phyloP scores from a whole-genome alignment of 2,888 invertebrate species.

The Piscicola geometra region DNA sequence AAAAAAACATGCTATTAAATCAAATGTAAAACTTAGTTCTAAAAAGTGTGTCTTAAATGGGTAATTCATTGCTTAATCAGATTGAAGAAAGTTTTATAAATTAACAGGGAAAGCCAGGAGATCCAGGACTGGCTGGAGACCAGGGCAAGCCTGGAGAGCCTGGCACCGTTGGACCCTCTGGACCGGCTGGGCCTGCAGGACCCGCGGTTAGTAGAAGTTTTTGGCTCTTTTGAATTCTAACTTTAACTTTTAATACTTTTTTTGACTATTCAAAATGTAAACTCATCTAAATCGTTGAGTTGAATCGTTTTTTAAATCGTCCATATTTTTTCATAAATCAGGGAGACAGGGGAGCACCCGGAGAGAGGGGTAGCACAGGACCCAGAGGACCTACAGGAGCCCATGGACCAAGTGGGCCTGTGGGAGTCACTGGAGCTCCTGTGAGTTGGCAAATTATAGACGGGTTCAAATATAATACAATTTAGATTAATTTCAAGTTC shows the following conservation, averaged over 20 bases:
- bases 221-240: not conserved
- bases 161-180: conserved; percentile 56
- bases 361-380: conserved; percentile 63
- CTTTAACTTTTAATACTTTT: not conserved
- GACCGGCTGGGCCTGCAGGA: conserved; percentile 71
- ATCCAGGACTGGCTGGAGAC: conserved; percentile 33
- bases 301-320: too few species aligned
- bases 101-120: conserved; percentile 36
- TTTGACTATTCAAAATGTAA: not conserved
- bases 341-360: conserved; percentile 38
- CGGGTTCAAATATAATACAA: too few species aligned
- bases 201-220: conserved; percentile 57
- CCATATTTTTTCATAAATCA: conserved; percentile 2
- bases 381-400: conserved; percentile 72
- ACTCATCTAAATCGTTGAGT: not conserved
- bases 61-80: too few species aligned
- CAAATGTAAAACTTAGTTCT: too few species aligned
- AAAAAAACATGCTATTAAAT: too few species aligned
- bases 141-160: conserved; percentile 58
- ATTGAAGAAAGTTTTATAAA: too few species aligned
- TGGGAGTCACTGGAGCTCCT: conserved; percentile 38
- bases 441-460: not conserved
- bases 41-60: too few species aligned
- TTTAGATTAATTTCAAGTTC: too few species aligned
- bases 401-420: conserved; percentile 66